phyloP scores from a whole-genome alignment of 2,888 invertebrate species.

The Diarsia mendica region DNA sequence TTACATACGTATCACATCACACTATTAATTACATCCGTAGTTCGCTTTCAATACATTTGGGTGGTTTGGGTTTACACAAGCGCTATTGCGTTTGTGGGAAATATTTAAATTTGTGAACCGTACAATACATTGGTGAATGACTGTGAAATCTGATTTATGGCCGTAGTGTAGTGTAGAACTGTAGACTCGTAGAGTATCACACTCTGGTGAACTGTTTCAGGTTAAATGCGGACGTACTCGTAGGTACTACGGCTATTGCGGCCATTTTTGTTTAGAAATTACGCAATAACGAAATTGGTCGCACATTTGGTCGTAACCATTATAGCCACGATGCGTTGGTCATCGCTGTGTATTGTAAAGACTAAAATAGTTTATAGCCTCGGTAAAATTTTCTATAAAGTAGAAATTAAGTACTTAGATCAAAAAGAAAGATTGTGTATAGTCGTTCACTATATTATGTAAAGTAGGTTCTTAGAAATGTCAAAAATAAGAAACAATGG shows the following conservation, averaged over 20 bases:
- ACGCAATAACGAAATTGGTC: slow-evolving; percentile 13
- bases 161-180: neutral
- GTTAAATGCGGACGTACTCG: slow-evolving; percentile 10
- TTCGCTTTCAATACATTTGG: slow-evolving; percentile 60
- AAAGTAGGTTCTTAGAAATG: slow-evolving; percentile 15
- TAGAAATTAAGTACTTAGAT: neutral
- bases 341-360: slow-evolving; percentile 24
- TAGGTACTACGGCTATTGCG: neutral
- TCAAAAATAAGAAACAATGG: slow-evolving; percentile 28
- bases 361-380: slow-evolving; percentile 4
- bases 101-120: slow-evolving; percentile 53
- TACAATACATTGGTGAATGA: slow-evolving; percentile 46
- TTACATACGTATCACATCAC: slow-evolving; percentile 1
- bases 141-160: slow-evolving; percentile 55
- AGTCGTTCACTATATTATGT: neutral
- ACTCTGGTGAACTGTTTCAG: slow-evolving; percentile 26
- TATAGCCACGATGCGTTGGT: slow-evolving; percentile 31
- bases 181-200: neutral
- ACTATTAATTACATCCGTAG: slow-evolving; percentile 28
- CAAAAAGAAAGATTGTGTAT: neutral
- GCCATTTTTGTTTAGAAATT: slow-evolving; percentile 47
- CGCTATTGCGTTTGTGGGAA: slow-evolving; percentile 35
- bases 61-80: slow-evolving; percentile 14
- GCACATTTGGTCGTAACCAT: slow-evolving; percentile 26
- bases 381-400: slow-evolving; percentile 3